phyloP scores from a whole-genome alignment of 1,140 invertebrate species.

The Mercenaria mercenaria region DNA sequence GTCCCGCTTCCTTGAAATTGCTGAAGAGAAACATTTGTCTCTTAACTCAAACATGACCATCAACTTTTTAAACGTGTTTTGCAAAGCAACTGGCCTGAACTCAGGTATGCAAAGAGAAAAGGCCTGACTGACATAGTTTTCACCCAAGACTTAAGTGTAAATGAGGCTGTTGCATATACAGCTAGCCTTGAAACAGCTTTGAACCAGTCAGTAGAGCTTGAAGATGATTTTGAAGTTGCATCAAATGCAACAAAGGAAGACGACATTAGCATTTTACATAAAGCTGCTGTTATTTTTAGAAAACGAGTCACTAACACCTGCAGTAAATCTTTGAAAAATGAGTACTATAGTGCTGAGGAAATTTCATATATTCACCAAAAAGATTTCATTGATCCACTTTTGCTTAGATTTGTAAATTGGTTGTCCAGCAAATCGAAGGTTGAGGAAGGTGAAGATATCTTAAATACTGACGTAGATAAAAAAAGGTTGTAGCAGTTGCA shows the following conservation, averaged over 20 bases:
- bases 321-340: neutral
- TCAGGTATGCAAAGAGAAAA: neutral
- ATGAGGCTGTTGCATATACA: neutral
- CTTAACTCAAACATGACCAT: neutral
- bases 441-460: neutral
- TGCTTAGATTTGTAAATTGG: neutral
- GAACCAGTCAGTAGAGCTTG: neutral
- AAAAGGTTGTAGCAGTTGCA: neutral
- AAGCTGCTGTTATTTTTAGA: neutral
- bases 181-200: neutral
- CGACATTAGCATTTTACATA: neutral
- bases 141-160: neutral
- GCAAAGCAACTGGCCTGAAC: neutral
- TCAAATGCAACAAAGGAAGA: neutral
- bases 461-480: neutral
- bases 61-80: neutral
- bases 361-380: neutral
- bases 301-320: neutral
- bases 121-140: neutral
- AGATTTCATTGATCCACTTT: neutral
- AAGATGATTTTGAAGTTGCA: neutral
- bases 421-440: neutral
- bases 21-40: neutral
- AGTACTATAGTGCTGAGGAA: constrained; percentile 32
- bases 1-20: neutral